These are phyloP conservation scores for Apostichopus parvimensis DNA, from an alignment of 35 echinoderm and acorn worm species.

Conservation along the genomic window DNA sequence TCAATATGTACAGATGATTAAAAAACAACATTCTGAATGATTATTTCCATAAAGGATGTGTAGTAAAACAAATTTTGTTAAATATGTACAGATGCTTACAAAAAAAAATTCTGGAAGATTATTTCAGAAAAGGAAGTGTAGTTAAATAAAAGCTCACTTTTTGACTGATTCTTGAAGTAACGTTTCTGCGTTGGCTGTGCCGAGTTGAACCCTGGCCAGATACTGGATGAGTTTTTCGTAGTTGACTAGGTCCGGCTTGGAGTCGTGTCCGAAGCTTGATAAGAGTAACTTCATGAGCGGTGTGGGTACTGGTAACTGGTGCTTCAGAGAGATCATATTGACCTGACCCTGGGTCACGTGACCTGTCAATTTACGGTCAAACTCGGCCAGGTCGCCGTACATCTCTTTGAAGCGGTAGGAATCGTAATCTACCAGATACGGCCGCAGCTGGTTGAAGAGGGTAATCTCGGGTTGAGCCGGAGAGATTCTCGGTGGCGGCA, in stretches of 20 bases:
- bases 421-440: constrained; percentile 73
- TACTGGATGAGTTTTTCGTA: constrained; percentile 98
- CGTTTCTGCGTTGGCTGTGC: constrained; percentile 84
- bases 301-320: constrained; percentile 74
- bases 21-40: too few species aligned
- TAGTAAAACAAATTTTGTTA: background rate
- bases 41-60: too few species aligned
- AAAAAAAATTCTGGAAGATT: too few species aligned
- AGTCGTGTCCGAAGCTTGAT: constrained; percentile 85
- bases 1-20: too few species aligned
- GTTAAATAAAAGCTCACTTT: constrained; percentile 41
- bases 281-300: constrained; percentile 78
- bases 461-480: constrained; percentile 44
- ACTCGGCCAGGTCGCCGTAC: constrained; percentile 89
- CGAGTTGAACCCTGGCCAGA: constrained; percentile 85
- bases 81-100: too few species aligned
- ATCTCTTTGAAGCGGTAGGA: constrained; percentile 86
- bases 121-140: background rate
- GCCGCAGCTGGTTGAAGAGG: constrained; percentile 70
- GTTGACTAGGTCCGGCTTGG: constrained; percentile 83
- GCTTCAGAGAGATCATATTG: constrained; percentile 81
- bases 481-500: constrained; percentile 41
- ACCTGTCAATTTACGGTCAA: constrained; percentile 83
- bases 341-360: constrained; percentile 78
- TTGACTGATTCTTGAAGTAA: constrained; percentile 87